phyloP scores from a whole-genome alignment of 2,113 vertebrate species.

The Cepphus grylle region DNA sequence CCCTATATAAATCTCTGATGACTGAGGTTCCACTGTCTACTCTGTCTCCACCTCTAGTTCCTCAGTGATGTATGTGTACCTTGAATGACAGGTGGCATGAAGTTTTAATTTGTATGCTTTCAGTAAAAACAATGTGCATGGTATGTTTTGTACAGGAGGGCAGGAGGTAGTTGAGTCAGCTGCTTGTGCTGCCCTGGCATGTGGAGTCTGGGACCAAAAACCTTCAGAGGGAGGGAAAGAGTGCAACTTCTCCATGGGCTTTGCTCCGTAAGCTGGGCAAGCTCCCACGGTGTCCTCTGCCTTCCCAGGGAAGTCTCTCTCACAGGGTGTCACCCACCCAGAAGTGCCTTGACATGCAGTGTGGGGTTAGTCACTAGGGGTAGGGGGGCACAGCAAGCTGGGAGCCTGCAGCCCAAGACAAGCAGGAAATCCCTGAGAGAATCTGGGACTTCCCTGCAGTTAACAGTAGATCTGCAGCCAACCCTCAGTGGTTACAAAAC shows the following conservation, averaged over 20 bases:
- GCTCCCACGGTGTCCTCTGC: not conserved
- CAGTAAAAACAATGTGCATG: not conserved
- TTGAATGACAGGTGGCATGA: not conserved
- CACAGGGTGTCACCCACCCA: not conserved
- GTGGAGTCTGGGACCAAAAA: not conserved
- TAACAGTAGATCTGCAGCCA: not conserved
- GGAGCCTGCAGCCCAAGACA: not conserved
- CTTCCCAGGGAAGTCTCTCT: not conserved
- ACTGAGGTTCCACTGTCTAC: not conserved
- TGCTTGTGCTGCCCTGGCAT: not conserved
- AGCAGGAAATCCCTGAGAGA: not conserved
- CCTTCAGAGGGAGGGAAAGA: not conserved
- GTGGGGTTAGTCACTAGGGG: not conserved
- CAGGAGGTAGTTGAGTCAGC: not conserved
- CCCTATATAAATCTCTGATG: not conserved
- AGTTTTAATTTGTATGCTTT: not conserved
- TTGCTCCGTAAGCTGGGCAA: not conserved
- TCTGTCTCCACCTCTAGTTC: not conserved
- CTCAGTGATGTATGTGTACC: not conserved
- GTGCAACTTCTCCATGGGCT: not conserved
- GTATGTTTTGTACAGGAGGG: not conserved
- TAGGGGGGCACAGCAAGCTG: not conserved
- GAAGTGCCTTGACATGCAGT: not conserved
- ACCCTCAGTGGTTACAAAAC: not conserved
- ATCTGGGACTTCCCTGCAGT: not conserved